Evolutionary conservation across 1,140 invertebrate species (phyloP).

Genomic region (Drosophila ercepeae): DNA sequence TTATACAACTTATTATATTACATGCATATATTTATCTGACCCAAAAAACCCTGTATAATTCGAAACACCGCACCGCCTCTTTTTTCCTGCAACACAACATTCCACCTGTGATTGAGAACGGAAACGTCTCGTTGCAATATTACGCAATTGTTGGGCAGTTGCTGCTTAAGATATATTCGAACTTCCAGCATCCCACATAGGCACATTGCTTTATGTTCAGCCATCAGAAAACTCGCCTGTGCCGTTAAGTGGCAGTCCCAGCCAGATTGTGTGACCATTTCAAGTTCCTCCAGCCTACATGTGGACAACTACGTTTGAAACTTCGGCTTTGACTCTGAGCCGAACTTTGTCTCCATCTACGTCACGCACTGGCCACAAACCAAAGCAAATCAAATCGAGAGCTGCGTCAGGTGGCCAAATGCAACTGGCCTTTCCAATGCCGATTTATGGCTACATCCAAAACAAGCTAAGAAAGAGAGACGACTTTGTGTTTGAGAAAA

Average conservation of each 20-base stretch:
- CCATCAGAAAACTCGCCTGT: slow-evolving; percentile 36
- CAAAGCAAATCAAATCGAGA: slow-evolving; percentile 7
- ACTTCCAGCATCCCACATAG: slow-evolving; percentile 53
- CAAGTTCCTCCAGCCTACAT: slow-evolving; percentile 81
- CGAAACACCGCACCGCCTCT: too few species aligned
- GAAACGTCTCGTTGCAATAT: slow-evolving; percentile 63
- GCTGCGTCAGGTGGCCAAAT: slow-evolving; percentile 54
- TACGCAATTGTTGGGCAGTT: slow-evolving; percentile 59
- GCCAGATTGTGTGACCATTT: slow-evolving; percentile 68
- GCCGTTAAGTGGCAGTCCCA: slow-evolving; percentile 47
- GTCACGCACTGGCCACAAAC: slow-evolving; percentile 67
- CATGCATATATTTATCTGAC: too few species aligned
- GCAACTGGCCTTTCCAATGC: slow-evolving; percentile 29
- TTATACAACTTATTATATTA: too few species aligned
- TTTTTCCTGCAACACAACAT: slow-evolving; percentile 6
- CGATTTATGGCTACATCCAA: slow-evolving; percentile 75
- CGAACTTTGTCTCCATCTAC: slow-evolving; percentile 15
- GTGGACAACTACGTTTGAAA: slow-evolving; percentile 24
- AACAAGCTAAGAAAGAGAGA: slow-evolving; percentile 29
- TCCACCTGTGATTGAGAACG: slow-evolving; percentile 67
- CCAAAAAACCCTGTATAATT: too few species aligned
- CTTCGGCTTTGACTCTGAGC: slow-evolving; percentile 1
- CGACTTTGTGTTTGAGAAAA: slow-evolving; percentile 68
- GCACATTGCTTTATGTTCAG: background rate
- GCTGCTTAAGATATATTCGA: background rate